phyloP scores from a whole-genome alignment of 2,797 vertebrate species.

The Hippopotamyrus pictus region DNA sequence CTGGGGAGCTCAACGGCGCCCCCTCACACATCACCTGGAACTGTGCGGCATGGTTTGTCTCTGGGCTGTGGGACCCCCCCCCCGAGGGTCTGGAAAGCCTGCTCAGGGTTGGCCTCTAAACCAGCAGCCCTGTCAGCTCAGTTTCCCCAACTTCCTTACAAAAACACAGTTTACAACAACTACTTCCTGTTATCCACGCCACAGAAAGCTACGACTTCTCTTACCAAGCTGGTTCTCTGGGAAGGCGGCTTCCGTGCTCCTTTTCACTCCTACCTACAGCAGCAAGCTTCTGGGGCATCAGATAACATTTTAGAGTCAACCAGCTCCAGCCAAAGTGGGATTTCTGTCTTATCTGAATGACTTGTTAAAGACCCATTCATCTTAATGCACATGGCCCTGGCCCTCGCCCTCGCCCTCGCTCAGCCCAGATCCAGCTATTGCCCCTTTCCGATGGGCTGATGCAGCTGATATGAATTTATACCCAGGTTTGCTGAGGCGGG shows the following conservation, averaged over 20 bases:
- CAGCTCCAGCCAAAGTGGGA: neutral
- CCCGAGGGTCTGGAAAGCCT: neutral
- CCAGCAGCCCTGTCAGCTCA: neutral
- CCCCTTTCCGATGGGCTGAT: neutral
- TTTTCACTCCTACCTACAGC: neutral
- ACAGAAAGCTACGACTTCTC: neutral
- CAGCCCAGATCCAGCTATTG: neutral
- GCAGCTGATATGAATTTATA: neutral
- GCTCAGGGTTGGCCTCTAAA: neutral
- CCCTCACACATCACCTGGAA: neutral
- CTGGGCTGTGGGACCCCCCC: neutral
- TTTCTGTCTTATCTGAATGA: neutral
- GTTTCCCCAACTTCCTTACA: neutral
- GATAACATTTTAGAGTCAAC: neutral
- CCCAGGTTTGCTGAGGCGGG: neutral
- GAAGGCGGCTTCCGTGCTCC: neutral
- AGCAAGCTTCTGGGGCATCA: neutral
- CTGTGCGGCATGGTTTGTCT: neutral
- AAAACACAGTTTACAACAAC: neutral
- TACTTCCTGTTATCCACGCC: neutral
- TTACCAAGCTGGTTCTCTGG: neutral
- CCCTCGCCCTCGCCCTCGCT: neutral
- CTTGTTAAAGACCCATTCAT: conserved; percentile 1
- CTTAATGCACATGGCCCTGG: neutral
- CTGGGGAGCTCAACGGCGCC: neutral